Evolutionary conservation across 2,888 invertebrate species (phyloP), one percentile per base, ranked within the genome.

Genomic region (Spatulosminthurus flaviceps): DNA sequence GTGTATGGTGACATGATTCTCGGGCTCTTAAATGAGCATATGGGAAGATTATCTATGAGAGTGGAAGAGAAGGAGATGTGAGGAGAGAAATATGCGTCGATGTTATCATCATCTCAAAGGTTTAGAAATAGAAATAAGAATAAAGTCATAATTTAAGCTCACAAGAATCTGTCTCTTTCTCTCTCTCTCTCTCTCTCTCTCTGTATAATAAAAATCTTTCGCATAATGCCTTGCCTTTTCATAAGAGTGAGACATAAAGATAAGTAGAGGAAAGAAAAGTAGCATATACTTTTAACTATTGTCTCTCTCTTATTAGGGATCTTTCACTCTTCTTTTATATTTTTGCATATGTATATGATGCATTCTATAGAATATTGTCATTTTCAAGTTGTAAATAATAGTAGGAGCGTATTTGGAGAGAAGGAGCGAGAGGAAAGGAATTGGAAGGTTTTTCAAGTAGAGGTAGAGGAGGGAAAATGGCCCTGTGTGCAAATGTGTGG

Each of bases 111-210:
- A 74, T 61, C 74, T 61, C 74, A 24, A 28, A 51, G 60, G 75
- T 75, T 75, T 75, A 41, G 67, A 76, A 76, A 76, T 76, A 76
- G 76, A 76, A 67, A 43, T 76, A 43, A 28, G 64, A 26, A 67
- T 76, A 76, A 60, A 75, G 61, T 64, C 64, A 75, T 75, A 75
- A 75, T 75, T 75, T 75, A 75, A 21, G 13, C 13, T 26, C 13
- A 74, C 24, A 75, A 75, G 75, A 75, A 75, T 64, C 75, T 75
- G 64, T 64, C 75, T 75, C 64, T 64, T 75, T 11, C n/a, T 16
- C 7, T n/a, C 22, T 74, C 29, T 64, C 61, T 41, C 7, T n/a
- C n/a, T 16, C 7, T n/a, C 22, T 74, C 29, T 64, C 61, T 41
- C 7, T n/a, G 16, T 51, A 51, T 16, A 51, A 51, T 51, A 51